A percentile compares a stretch with the other conserved stretches of the same genome.
These are phyloP conservation scores for Dissostichus mawsoni DNA, from an alignment of 2,113 vertebrate species.

Conservation along the genomic window DNA sequence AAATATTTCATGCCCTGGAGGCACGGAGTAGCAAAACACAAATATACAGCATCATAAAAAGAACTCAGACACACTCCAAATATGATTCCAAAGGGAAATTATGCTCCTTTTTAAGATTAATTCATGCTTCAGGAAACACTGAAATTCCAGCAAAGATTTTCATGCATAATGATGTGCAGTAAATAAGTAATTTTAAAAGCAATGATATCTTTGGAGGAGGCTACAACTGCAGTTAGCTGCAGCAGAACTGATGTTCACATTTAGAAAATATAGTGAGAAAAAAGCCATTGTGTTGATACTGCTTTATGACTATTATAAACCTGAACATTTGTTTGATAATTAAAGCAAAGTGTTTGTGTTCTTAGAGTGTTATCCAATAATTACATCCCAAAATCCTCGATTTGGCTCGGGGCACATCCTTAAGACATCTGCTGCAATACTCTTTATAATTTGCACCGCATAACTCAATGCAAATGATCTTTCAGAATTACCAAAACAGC, in stretches of 20 bases:
- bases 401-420: slow-evolving; percentile 27
- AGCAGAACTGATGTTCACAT: background rate
- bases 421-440: slow-evolving; percentile 39
- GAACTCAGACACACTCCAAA: slow-evolving; percentile 14
- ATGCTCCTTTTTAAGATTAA: slow-evolving; percentile 32
- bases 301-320: background rate
- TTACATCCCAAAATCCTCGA: slow-evolving; percentile 9
- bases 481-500: slow-evolving; percentile 25
- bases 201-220: slow-evolving; percentile 12
- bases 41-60: slow-evolving; percentile 13
- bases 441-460: slow-evolving; percentile 47
- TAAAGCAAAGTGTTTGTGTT: background rate
- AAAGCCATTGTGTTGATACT: background rate
- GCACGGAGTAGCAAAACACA: slow-evolving; percentile 23
- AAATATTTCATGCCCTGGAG: background rate
- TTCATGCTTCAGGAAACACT: slow-evolving; percentile 34
- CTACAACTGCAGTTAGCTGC: background rate
- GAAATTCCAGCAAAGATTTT: slow-evolving; percentile 28
- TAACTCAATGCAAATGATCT: slow-evolving; percentile 46
- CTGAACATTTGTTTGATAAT: slow-evolving; percentile 4
- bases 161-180: slow-evolving; percentile 37
- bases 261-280: background rate
- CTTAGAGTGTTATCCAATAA: slow-evolving; percentile 14
- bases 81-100: slow-evolving; percentile 23
- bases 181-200: slow-evolving; percentile 28